Evolutionary conservation across 2,113 vertebrate genomes (phyloP).

Genomic region (Carettochelys insculpta): DNA sequence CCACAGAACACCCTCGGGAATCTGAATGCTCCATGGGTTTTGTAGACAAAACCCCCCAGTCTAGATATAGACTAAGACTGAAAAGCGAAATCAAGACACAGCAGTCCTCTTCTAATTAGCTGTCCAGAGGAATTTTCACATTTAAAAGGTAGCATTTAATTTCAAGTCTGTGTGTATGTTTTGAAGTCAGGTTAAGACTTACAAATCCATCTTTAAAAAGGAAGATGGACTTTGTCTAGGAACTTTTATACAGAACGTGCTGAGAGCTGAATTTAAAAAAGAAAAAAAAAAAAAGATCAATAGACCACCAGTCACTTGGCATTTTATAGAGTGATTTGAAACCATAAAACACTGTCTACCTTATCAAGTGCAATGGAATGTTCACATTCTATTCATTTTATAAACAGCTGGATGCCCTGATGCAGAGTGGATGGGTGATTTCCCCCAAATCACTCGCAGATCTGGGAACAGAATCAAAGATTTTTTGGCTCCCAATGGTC

Average conservation of each 20-base stretch:
- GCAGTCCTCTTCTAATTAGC: background rate
- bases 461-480: background rate
- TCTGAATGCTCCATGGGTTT: too few species aligned
- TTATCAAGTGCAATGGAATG: background rate
- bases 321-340: background rate
- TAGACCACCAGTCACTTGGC: background rate
- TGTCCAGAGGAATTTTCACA: background rate
- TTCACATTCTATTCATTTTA: background rate
- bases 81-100: background rate
- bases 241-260: background rate
- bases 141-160: conserved; percentile 25
- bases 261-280: background rate
- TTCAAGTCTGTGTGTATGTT: background rate
- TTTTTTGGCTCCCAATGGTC: background rate
- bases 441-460: background rate
- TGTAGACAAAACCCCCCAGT: too few species aligned
- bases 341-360: background rate
- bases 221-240: background rate
- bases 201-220: conserved; percentile 22
- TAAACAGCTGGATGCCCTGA: background rate
- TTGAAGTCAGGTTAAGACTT: background rate
- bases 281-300: too few species aligned
- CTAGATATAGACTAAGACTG: too few species aligned
- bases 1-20: too few species aligned
- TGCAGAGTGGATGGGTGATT: background rate